Base-by-base conservation (phyloP, 2,113 vertebrate genomes). In the Camelus bactrianus region DNA sequence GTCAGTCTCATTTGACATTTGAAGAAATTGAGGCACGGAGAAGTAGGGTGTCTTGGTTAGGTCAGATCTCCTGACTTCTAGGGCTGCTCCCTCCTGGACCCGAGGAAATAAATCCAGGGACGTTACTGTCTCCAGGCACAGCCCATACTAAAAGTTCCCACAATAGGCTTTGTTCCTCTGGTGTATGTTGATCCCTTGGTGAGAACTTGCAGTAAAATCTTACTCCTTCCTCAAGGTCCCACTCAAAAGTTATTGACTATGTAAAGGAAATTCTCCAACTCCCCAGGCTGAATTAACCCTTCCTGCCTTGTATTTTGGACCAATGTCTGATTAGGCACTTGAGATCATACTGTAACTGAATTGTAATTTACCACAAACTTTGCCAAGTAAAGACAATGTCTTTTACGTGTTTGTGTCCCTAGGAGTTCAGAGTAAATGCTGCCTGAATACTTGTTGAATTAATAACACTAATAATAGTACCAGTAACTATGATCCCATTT, bases 301-400 rank as follows among this genome's bases (percentile, higher is more conserved):
- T 72, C 52, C 76, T 62, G 69, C 24, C 15, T 89, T 91, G 35
- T 73, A 62, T 56, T 93, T 86, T 96, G 48, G 72, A 82, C 4
- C 67, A 9, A 22, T 30, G 38, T 15, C 38, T 80, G 9, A 86
- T 67, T 56, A 89, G 73, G 15, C 13, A 56, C 54, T 89, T 82
- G 56, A 38, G 70, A 67, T 17, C 13, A 35, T 67, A 69, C 2
- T 52, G 14, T 26, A 84, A 52, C 6, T 28, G 32, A 91, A 35
- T 32, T 77, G 5, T 75, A 62, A 38, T 14, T 80, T 62, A 73
- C 26, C 28, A 5, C 11, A 20, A 77, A 86, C 48, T 50, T 69
- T 70, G 46, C 46, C 46, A 89, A 16, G 50, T 75, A 9, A 93
- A n/a, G 38, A 35, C 22, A 76, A 12, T 56, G 58, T 80, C 60